Percentiles rank a stretch among this genome's conserved stretches.
phyloP scores from a whole-genome alignment of 2,888 invertebrate species.

The Hydrotaea diabolus region DNA sequence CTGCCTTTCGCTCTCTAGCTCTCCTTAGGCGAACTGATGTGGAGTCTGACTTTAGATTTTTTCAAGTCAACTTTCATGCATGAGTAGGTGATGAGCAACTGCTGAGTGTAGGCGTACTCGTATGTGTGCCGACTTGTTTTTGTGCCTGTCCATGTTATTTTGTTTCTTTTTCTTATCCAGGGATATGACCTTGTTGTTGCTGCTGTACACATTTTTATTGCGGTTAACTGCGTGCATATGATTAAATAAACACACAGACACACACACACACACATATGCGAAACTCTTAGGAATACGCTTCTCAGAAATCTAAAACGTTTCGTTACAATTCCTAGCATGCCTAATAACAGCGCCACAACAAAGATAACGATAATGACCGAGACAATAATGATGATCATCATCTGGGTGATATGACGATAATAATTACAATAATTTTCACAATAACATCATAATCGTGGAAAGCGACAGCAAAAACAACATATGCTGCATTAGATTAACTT shows the following conservation, averaged over 20 bases:
- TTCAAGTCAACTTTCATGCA: no score
- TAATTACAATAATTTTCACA: neutral
- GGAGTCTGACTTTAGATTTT: no score
- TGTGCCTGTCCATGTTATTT: neutral
- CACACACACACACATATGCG: no score
- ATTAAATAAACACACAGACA: neutral
- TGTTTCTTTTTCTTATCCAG: neutral
- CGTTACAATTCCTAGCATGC: neutral
- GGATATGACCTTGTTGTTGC: neutral
- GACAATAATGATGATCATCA: neutral
- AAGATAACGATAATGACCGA: neutral
- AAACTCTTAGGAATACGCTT: neutral
- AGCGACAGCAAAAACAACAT: neutral
- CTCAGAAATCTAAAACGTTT: conserved; percentile 13
- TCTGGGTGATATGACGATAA: neutral
- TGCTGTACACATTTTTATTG: neutral
- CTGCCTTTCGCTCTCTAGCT: no score
- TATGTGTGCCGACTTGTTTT: neutral
- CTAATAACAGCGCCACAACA: neutral
- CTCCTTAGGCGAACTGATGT: no score
- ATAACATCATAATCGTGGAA: neutral
- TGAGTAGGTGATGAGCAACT: no score
- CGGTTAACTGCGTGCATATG: neutral
- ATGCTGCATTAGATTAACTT: no score
- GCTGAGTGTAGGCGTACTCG: no score